Conservation (phyloP, 2,113 vertebrate genomes). For the Trichomycterus rosablanca region DNA sequence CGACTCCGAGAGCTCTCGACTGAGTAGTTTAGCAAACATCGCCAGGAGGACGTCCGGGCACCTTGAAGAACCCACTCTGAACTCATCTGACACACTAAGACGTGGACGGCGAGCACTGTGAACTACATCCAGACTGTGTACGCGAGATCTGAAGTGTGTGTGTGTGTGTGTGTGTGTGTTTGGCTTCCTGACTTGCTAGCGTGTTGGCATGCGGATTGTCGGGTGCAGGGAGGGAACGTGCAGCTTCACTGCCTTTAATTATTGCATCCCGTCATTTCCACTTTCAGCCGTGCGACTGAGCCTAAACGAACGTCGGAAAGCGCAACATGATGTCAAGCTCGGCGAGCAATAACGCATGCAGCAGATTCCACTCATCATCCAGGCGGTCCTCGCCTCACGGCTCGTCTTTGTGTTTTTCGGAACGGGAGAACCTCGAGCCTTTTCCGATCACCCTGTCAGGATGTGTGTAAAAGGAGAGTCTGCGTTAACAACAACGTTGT, state of each 20-base stretch:
- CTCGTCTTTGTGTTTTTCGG: background rate
- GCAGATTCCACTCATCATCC: background rate
- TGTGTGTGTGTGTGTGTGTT: slow-evolving; percentile 21
- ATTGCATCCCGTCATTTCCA: slow-evolving; percentile 13
- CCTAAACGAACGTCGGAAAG: background rate
- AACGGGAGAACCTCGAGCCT: slow-evolving; percentile 12
- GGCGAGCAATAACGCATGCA: slow-evolving; percentile 24
- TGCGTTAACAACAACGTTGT: slow-evolving; percentile 17
- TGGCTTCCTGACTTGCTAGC: slow-evolving; percentile 7
- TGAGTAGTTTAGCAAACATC: slow-evolving; percentile 5
- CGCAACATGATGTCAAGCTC: slow-evolving; percentile 1
- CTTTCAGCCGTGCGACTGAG: background rate
- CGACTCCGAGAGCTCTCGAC: slow-evolving; percentile 10
- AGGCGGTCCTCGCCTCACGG: too few species aligned
- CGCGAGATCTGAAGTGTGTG: slow-evolving; percentile 4
- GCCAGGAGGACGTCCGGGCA: slow-evolving; percentile 9
- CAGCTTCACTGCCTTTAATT: slow-evolving; percentile 24
- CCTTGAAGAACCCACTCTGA: slow-evolving; percentile 2
- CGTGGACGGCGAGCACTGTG: slow-evolving; percentile 50
- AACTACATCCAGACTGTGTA: slow-evolving; percentile 37
- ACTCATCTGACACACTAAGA: too few species aligned
- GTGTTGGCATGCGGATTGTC: background rate
- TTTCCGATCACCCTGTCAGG: slow-evolving; percentile 1
- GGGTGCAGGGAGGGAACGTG: slow-evolving; percentile 8
- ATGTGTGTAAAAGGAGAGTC: background rate